These are phyloP conservation scores for Conus ventricosus DNA, from an alignment of 1,140 invertebrate species.

Conservation along the genomic window DNA sequence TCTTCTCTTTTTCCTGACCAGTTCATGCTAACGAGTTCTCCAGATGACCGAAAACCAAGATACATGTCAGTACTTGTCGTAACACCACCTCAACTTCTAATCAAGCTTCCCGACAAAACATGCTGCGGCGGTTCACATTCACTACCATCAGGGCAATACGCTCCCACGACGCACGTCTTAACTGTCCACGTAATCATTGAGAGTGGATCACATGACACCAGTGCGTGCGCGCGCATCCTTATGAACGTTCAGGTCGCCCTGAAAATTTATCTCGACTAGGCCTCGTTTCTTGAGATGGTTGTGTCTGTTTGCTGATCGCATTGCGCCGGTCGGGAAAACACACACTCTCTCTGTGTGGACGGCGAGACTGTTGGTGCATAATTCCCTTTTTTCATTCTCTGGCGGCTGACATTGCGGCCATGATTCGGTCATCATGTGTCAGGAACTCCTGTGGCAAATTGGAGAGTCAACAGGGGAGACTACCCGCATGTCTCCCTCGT, in stretches of 20 bases:
- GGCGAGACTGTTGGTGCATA: background rate
- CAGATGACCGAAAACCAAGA: background rate
- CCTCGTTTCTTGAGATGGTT: background rate
- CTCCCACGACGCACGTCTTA: background rate
- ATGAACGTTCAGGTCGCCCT: constrained; percentile 11
- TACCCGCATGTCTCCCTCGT: background rate
- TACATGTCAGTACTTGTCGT: background rate
- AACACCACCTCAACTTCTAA: background rate
- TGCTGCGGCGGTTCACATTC: background rate
- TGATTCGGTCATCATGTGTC: background rate
- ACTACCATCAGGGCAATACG: background rate
- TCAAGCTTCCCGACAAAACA: background rate
- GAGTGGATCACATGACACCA: constrained; percentile 10
- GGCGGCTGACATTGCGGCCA: constrained; percentile 3
- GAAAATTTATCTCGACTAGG: constrained; percentile 4
- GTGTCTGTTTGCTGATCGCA: constrained; percentile 16
- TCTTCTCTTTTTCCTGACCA: too few species aligned
- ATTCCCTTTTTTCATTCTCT: constrained; percentile 5
- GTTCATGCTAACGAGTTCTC: background rate
- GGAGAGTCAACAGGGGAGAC: background rate
- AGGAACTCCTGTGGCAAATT: background rate
- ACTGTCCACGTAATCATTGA: constrained; percentile 18
- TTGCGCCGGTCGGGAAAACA: background rate
- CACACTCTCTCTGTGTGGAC: background rate
- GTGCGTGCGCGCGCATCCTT: background rate